Evolutionary conservation across 2,888 invertebrate genomes (phyloP), one percentile per base, ranked within the genome.

Genomic region (Tholera decimalis): DNA sequence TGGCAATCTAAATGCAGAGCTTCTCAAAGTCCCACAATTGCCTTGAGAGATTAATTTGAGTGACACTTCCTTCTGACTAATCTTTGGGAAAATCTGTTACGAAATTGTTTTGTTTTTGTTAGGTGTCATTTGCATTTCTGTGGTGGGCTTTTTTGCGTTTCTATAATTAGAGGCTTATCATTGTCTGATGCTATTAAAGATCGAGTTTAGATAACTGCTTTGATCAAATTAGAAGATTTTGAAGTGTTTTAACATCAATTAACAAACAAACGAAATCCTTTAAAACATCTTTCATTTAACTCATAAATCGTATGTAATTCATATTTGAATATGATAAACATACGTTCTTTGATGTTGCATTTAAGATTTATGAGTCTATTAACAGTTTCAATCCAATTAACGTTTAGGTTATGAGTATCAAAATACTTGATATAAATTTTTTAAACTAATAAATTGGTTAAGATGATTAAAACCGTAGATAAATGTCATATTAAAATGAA

Each of bases 1-100:
- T 67, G 67, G 69, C 69, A 63, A 24, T 15, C 47, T 47, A 37
- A 65, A 49, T 65, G 11, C 13, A 57, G n/a, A 53, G 51, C 24
- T 41, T 61, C 41, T 33, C 43, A 43, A 59, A 67, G 41, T 47
- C 39, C 33, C 39, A 54, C 33, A 35, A 50, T 55, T 13, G 15
- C 73, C 71, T 72, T 72, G 60, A 51, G 39, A 73, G 20, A 67
- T 71, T 59, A 37, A 33, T 72, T 72, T 68, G 74, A 73, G 46
- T 68, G 68, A 56, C 74, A 73, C 61, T 73, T 72, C 68, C 74
- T 60, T 47, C 33, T 47, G 37, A 35, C 13, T 53, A 33, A 73
- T 68, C 68, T 72, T 67, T 56, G 33, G 28, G 51, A 49, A 22
- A 56, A 72, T 68, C 68, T 56, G 43, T 60, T 51, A 51, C 24